Percentiles rank a stretch among this genome's conserved stretches.
These are phyloP conservation scores for Lanistes nyassanus DNA, from an alignment of 1,140 invertebrate genomes.

Conservation along the genomic window DNA sequence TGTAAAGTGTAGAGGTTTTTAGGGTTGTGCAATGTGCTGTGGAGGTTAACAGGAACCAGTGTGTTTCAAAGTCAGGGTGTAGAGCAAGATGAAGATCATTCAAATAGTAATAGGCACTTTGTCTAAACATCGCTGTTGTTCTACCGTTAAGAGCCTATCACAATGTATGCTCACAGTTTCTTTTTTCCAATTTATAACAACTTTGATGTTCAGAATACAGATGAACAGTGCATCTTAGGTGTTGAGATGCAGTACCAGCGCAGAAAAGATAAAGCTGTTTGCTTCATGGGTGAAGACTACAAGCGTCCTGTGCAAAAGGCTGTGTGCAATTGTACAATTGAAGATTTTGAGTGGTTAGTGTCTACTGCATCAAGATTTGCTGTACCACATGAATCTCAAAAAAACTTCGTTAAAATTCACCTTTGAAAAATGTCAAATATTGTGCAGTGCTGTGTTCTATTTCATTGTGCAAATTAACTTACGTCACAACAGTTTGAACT, in stretches of 20 bases:
- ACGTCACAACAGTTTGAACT: too few species aligned
- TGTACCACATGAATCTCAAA: too few species aligned
- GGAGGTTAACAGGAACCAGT: not conserved
- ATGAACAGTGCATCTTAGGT: constrained; percentile 76
- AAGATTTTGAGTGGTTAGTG: constrained; percentile 84
- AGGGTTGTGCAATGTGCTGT: not conserved
- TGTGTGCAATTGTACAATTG: constrained; percentile 78
- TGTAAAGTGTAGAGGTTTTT: too few species aligned
- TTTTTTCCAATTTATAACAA: not conserved
- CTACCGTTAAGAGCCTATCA: not conserved
- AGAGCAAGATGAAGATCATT: not conserved
- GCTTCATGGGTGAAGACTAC: constrained; percentile 82
- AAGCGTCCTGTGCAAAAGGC: constrained; percentile 75
- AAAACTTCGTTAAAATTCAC: too few species aligned
- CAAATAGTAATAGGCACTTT: not conserved
- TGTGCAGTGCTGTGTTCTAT: too few species aligned
- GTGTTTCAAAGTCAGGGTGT: not conserved
- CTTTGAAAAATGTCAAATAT: too few species aligned
- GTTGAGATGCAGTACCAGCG: constrained; percentile 80
- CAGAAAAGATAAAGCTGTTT: constrained; percentile 77
- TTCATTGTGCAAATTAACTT: too few species aligned
- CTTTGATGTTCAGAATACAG: not conserved
- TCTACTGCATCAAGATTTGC: too few species aligned
- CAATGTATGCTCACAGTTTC: not conserved
- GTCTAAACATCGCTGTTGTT: not conserved